Base-by-base conservation (phyloP, 2,797 vertebrate species). In the Heteromormyrus szaboi region DNA sequence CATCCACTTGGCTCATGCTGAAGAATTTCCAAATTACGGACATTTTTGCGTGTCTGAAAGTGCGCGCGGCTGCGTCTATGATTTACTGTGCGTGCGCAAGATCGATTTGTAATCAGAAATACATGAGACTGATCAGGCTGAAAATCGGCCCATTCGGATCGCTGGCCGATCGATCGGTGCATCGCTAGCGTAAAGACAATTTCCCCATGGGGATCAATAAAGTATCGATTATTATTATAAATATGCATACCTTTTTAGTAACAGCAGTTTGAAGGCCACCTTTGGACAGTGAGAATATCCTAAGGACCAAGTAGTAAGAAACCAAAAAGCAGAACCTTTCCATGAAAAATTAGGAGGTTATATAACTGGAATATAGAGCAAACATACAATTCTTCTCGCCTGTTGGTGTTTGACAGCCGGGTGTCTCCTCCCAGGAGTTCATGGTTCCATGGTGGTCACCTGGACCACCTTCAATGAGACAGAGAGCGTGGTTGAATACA, bases 381-480 rank as follows among this genome's bases (percentile, higher is more conserved):
- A 89, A 90, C n/a, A 90, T 88, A 91, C 89, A 83, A 86, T 89
- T 68, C 83, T 14, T 90, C 53, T 46, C 2, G 85, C 56, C 89
- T 89, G 65, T 14, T 85, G 88, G 88, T 17, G 29, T 11, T 25
- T 59, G 90, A 62, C 79, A 85, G 87, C 46, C 11, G 54, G 83
- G 8, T 19, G 6, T 93, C 89, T 90, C 37, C 92, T 91, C 87
- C 62, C 93, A 97, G 97, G 94, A 59, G 93, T 92, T 2, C 91
- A 96, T 0, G 93, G 94, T 41, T 95, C 96, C 76, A 98, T 98
- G 96, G 93, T 94, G 0, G 95, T 98, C 59, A 98, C 97, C 41
- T 98, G 97, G 97, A 97, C 95, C 56, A 98, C 97, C 0, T 95
- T 95, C 90, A 94, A 93, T 59, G 91, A 94, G 22, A 94, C 97